phyloP scores from a whole-genome alignment of 2,888 invertebrate species.

The Ectemnius continuus region DNA sequence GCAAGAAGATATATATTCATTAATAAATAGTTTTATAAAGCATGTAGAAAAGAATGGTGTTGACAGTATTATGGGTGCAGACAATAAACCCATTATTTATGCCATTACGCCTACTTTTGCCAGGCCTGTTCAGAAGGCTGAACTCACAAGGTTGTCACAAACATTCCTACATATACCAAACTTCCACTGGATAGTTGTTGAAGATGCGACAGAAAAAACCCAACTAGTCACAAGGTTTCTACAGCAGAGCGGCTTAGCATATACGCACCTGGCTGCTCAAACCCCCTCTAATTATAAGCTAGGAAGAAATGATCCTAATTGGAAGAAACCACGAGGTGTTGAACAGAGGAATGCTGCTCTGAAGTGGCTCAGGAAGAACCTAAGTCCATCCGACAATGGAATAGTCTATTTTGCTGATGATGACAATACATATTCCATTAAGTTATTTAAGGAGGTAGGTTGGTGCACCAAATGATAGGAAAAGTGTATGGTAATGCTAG shows the following conservation, averaged over 20 bases:
- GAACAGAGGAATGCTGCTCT: conserved; percentile 93
- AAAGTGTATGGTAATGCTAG: not conserved
- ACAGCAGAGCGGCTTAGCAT: conserved; percentile 82
- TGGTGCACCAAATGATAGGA: not conserved
- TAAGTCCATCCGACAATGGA: conserved; percentile 82
- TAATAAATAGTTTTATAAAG: conserved; percentile 40
- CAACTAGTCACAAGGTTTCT: conserved; percentile 86
- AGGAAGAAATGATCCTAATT: conserved; percentile 84
- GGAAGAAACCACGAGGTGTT: conserved; percentile 92
- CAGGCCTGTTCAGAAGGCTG: conserved; percentile 94
- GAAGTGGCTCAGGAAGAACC: conserved; percentile 87
- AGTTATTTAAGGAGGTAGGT: conserved; percentile 91
- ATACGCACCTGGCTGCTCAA: conserved; percentile 84
- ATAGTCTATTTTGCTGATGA: conserved; percentile 98
- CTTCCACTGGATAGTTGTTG: conserved; percentile 95
- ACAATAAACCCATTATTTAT: conserved; percentile 85
- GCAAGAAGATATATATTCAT: conserved; percentile 31
- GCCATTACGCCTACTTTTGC: conserved; percentile 95
- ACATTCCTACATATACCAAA: conserved; percentile 92
- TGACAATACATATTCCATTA: conserved; percentile 94
- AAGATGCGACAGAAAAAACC: conserved; percentile 88
- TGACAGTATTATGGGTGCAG: not conserved
- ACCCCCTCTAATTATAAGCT: conserved; percentile 87
- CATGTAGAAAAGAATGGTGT: conserved; percentile 42
- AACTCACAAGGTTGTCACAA: conserved; percentile 93